These are phyloP conservation scores for Morpho helenor DNA, from an alignment of 2,888 invertebrate genomes.

Conservation along the genomic window DNA sequence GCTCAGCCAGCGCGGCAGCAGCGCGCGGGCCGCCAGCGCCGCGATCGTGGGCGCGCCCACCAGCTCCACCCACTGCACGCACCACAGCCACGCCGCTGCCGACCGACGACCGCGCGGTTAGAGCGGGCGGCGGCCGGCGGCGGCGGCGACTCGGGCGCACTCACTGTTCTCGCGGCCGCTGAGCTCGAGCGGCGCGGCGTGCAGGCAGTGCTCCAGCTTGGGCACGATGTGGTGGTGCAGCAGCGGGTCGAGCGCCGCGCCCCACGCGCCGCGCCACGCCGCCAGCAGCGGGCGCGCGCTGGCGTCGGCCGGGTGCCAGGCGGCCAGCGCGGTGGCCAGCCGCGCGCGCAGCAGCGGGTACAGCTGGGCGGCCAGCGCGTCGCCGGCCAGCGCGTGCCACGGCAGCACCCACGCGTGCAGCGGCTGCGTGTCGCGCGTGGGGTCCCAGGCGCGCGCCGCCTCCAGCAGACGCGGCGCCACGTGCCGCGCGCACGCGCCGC, in stretches of 20 bases:
- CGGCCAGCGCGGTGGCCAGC: slow-evolving; percentile 90
- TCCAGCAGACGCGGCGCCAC: slow-evolving; percentile 86
- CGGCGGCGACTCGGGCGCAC: slow-evolving; percentile 18
- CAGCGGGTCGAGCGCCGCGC: slow-evolving; percentile 81
- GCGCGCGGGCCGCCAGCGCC: slow-evolving; percentile 89
- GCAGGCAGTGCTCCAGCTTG: slow-evolving; percentile 87
- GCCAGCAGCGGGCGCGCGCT: slow-evolving; percentile 95
- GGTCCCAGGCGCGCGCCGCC: slow-evolving; percentile 96
- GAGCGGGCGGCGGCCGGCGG: not conserved
- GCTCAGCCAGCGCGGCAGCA: slow-evolving; percentile 96
- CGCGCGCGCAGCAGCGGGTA: slow-evolving; percentile 96
- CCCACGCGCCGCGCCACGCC: slow-evolving; percentile 89
- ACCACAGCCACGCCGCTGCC: slow-evolving; percentile 95
- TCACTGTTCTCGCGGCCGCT: slow-evolving; percentile 57
- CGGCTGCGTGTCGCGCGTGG: slow-evolving; percentile 95
- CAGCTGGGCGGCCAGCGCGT: slow-evolving; percentile 79
- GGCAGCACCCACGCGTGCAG: slow-evolving; percentile 98
- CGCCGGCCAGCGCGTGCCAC: slow-evolving; percentile 91
- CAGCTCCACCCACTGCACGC: slow-evolving; percentile 95
- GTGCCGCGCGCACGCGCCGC: slow-evolving; percentile 89
- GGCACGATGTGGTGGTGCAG: slow-evolving; percentile 92
- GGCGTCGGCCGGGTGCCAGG: slow-evolving; percentile 97
- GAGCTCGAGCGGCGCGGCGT: slow-evolving; percentile 63
- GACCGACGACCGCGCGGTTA: slow-evolving; percentile 5
- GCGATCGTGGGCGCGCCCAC: slow-evolving; percentile 88